Evolutionary conservation across 1,140 invertebrate genomes (phyloP).

Genomic region (Campoletis sonorensis): DNA sequence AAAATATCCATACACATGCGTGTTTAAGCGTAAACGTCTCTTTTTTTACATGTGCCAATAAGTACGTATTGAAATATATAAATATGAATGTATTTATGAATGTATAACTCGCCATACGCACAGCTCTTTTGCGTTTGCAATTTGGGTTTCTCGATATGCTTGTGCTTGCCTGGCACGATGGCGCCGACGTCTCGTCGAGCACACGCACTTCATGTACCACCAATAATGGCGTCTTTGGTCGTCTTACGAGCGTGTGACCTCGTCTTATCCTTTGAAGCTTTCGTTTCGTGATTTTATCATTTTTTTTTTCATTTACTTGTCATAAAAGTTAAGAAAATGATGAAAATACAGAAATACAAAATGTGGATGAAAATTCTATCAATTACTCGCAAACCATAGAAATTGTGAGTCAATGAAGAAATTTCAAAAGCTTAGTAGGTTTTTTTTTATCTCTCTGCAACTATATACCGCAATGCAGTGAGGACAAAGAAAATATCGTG

Average conservation of each 20-base stretch:
- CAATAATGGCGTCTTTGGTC: conserved; percentile 29
- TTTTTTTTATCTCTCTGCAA: neutral
- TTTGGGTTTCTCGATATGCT: conserved; percentile 13
- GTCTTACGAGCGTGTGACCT: conserved; percentile 14
- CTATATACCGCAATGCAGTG: neutral
- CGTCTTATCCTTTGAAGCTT: conserved; percentile 27
- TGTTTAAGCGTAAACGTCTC: neutral
- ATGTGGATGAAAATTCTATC: too few species aligned
- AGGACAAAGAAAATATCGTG: neutral
- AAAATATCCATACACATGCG: too few species aligned
- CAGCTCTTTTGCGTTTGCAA: conserved; percentile 22
- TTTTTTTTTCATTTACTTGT: neutral
- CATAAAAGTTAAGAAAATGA: too few species aligned
- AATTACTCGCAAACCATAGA: neutral
- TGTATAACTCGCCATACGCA: neutral
- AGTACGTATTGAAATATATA: neutral
- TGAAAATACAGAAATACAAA: too few species aligned
- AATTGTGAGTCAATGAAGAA: neutral
- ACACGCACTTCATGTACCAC: conserved; percentile 27
- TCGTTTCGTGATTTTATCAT: neutral
- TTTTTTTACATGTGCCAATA: neutral
- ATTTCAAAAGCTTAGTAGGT: too few species aligned
- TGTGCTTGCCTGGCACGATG: conserved; percentile 32
- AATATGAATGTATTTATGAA: neutral
- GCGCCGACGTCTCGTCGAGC: conserved; percentile 50